A percentile compares a stretch with the other conserved stretches of the same genome.
Conservation (phyloP, 2,113 vertebrate genomes). For the Oryzias woworae region DNA sequence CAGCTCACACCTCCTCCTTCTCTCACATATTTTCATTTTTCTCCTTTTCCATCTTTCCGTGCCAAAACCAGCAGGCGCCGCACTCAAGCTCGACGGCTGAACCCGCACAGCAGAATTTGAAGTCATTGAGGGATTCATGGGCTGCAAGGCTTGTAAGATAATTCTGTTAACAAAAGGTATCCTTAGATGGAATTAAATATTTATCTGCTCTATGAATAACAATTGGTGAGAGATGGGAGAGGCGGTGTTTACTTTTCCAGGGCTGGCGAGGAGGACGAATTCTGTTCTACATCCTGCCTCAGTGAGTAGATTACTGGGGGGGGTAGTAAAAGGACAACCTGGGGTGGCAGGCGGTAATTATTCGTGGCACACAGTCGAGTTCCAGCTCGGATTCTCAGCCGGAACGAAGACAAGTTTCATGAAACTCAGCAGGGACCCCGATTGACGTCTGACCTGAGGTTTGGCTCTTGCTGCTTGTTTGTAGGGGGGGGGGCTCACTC, state of each 20-base stretch:
- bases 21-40: neutral
- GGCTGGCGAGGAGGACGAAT: slow-evolving; percentile 47
- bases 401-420: slow-evolving; percentile 14
- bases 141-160: slow-evolving; percentile 75
- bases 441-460: slow-evolving; percentile 13
- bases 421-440: slow-evolving; percentile 20
- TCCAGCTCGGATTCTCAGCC: slow-evolving; percentile 27
- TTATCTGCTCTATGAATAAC: slow-evolving; percentile 80
- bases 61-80: neutral
- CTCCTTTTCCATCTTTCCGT: neutral
- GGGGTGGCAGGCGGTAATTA: slow-evolving; percentile 14
- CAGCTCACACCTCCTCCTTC: neutral
- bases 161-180: slow-evolving; percentile 83
- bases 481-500: slow-evolving; percentile 20
- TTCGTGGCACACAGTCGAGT: neutral
- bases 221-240: slow-evolving; percentile 69
- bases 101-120: slow-evolving; percentile 60
- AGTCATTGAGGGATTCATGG: slow-evolving; percentile 74
- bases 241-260: slow-evolving; percentile 70
- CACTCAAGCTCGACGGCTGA: neutral
- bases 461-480: slow-evolving; percentile 52
- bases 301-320: slow-evolving; percentile 43
- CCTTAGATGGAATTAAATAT: slow-evolving; percentile 78
- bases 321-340: neutral
- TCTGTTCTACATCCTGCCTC: slow-evolving; percentile 43